Evolutionary conservation across 2,888 invertebrate species (phyloP).

Genomic region (Lochmaea capreae): DNA sequence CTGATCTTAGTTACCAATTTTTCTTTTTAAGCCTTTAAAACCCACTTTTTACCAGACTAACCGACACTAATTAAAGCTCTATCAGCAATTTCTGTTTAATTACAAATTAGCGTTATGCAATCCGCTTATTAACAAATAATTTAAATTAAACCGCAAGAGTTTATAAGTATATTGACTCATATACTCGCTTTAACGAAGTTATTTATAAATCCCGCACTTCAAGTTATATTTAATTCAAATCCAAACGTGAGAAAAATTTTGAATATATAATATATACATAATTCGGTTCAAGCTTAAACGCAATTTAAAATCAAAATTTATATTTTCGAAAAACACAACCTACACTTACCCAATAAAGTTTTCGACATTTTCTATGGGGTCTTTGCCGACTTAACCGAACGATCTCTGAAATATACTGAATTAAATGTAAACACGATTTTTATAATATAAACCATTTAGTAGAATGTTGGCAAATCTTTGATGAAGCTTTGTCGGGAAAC

Average conservation of each 20-base stretch:
- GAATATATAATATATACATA: too few species aligned
- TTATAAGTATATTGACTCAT: constrained; percentile 7
- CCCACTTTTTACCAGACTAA: too few species aligned
- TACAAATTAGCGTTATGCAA: neutral
- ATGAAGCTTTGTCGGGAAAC: constrained; percentile 3
- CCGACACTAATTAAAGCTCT: neutral
- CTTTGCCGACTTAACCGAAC: neutral
- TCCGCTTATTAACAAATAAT: neutral
- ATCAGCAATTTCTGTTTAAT: neutral
- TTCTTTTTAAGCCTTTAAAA: too few species aligned
- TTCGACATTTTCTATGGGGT: constrained; percentile 7
- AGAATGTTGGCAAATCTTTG: constrained; percentile 18
- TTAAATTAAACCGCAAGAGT: neutral
- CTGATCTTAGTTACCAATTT: too few species aligned
- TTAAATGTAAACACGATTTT: constrained; percentile 11
- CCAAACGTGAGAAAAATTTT: neutral
- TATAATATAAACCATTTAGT: constrained; percentile 10
- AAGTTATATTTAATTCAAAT: constrained; percentile 2
- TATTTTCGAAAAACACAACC: neutral
- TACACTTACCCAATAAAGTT: constrained; percentile 16
- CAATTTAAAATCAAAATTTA: neutral
- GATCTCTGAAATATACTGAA: constrained; percentile 5
- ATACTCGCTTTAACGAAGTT: neutral
- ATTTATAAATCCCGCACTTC: neutral
- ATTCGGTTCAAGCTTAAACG: too few species aligned